A percentile compares a stretch with the other conserved stretches of the same genome.
Conservation (phyloP, 2,113 vertebrate species). For the Misgurnus anguillicaudatus region DNA sequence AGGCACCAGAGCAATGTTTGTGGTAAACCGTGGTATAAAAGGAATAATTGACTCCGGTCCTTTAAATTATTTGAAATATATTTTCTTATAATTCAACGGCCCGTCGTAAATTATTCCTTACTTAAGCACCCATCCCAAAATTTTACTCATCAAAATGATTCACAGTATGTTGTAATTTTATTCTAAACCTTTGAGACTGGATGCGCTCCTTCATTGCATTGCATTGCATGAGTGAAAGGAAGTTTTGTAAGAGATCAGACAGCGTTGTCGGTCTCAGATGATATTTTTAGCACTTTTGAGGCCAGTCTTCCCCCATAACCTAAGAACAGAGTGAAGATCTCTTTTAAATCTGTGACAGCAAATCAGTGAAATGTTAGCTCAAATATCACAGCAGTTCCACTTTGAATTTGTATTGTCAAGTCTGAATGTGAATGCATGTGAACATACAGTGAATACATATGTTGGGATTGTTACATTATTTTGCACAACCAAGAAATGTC, state of each 20-base stretch:
- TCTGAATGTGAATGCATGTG: neutral
- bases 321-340: neutral
- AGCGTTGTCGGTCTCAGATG: slow-evolving; percentile 17
- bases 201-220: neutral
- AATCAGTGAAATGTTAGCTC: neutral
- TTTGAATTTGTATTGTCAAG: neutral
- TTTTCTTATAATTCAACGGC: no score
- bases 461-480: neutral
- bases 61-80: no score
- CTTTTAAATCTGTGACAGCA: neutral
- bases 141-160: slow-evolving; percentile 9
- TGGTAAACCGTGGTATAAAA: no score
- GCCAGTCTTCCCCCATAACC: neutral
- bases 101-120: no score
- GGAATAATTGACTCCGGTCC: no score
- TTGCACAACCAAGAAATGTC: neutral
- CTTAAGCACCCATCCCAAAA: neutral
- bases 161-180: no score
- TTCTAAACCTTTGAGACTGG: neutral
- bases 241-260: slow-evolving; percentile 22
- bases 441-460: neutral
- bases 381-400: neutral
- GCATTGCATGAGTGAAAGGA: neutral
- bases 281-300: slow-evolving; percentile 6
- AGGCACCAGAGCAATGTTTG: no score